Base-by-base conservation (phyloP, 2,797 vertebrate genomes). In the Gambelia wislizenii region DNA sequence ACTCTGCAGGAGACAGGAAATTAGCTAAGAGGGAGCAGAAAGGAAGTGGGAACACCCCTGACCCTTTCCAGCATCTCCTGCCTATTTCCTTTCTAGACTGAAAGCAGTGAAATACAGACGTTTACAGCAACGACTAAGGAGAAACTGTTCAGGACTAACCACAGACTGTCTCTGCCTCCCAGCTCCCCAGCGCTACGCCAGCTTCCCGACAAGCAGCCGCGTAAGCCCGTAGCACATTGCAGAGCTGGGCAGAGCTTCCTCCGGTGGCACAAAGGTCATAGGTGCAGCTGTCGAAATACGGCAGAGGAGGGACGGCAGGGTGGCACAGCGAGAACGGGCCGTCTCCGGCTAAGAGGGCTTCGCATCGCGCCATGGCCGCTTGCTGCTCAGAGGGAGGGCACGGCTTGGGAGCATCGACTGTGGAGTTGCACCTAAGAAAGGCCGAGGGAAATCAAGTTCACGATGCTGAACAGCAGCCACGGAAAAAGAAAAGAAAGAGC, bases 281-380 rank as follows among this genome's bases (percentile, higher is more conserved):
- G 14, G 69, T 95, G 80, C 98, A 98, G 84, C 96, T 98, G 18
- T 89, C 94, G 30, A 98, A 91, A 88, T 97, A 98, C 64, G 94
- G 93, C 91, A 94, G 96, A 3, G 97, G 97, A 56, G 97, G 97
- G 86, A 98, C n/a, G 25, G n/a, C 67, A 36, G 47, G 6, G 4
- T 87, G 86, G 36, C 86, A 87, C 8, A 4, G 1, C 0, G 25
- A 67, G 8, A 80, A 87, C 3, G 86, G 86, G 27, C 86, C 86
- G 12, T 2, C 39, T 2, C n/a, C 9, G 16, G 86, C 36, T 16
- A 70, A 49, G 13, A 87, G 42, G 47, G 14, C 49, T 22, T 10
- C 10, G 86, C 86, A 87, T 13, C 7, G 49, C 25, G 42, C 61
- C 20, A 56, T n/a, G 18, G 1, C 49, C 2, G 4, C 54, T 52